These are phyloP conservation scores for Lerema accius DNA, from an alignment of 1,140 invertebrate genomes.

Conservation along the genomic window DNA sequence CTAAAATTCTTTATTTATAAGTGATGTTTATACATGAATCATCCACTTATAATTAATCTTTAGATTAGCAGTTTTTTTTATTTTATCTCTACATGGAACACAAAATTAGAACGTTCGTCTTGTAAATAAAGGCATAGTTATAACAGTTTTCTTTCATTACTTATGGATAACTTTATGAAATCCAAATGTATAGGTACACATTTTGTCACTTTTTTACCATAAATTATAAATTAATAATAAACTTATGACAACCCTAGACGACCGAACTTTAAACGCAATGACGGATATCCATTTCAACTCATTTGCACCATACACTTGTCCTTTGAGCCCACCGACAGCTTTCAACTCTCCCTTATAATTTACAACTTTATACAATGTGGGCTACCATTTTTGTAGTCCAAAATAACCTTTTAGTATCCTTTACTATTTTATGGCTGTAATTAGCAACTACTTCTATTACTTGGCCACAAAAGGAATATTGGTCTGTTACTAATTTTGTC, in stretches of 20 bases:
- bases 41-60: too few relatives aligned
- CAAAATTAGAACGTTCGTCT: too few relatives aligned
- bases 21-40: too few relatives aligned
- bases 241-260: constrained; percentile 41
- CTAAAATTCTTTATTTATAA: too few relatives aligned
- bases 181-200: too few relatives aligned
- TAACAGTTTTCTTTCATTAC: too few relatives aligned
- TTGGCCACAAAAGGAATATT: constrained; percentile 35
- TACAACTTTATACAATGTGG: constrained; percentile 54
- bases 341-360: constrained; percentile 46
- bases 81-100: too few relatives aligned
- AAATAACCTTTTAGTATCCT: constrained; percentile 40
- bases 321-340: constrained; percentile 42
- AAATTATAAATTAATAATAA: constrained; percentile 15
- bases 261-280: constrained; percentile 35
- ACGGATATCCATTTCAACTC: constrained; percentile 55
- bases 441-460: constrained; percentile 48
- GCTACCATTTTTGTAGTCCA: constrained; percentile 48
- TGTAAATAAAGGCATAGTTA: too few relatives aligned
- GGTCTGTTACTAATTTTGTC: constrained; percentile 45
- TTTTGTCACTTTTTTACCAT: too few relatives aligned
- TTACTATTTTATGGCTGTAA: constrained; percentile 55
- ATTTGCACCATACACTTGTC: constrained; percentile 51
- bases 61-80: too few relatives aligned
- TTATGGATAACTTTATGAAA: too few relatives aligned